Percentiles rank a stretch among this genome's conserved stretches.
These are phyloP conservation scores for Chymomyza fuscimana DNA, from an alignment of 2,888 invertebrate genomes.

Conservation along the genomic window DNA sequence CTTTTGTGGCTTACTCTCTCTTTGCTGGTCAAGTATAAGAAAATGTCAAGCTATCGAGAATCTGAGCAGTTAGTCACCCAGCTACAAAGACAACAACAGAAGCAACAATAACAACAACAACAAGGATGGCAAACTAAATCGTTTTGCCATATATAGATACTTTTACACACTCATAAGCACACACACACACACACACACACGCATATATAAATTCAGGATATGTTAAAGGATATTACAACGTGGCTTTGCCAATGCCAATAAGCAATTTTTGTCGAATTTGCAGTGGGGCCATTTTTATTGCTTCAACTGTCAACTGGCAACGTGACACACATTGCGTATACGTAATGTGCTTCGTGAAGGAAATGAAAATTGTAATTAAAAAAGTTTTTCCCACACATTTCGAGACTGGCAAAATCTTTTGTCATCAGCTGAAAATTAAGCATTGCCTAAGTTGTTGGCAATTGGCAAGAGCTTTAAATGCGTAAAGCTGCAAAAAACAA, in stretches of 20 bases:
- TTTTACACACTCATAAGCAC: background rate
- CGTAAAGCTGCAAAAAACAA: background rate
- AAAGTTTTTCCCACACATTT: constrained; percentile 47
- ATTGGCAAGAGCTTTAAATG: background rate
- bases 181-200: background rate
- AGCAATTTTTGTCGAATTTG: constrained; percentile 42
- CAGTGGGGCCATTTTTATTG: constrained; percentile 57
- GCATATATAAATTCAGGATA: constrained; percentile 30
- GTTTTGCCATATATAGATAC: background rate
- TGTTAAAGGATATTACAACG: constrained; percentile 55
- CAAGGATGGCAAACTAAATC: constrained; percentile 4
- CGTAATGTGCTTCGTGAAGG: constrained; percentile 52
- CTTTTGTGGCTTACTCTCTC: constrained; percentile 18
- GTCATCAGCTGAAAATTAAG: constrained; percentile 19
- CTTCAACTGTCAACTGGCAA: constrained; percentile 28
- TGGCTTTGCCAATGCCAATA: constrained; percentile 41
- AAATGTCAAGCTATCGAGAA: constrained; percentile 49
- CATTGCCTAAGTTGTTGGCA: background rate
- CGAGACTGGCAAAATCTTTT: constrained; percentile 35
- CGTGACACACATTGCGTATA: constrained; percentile 48
- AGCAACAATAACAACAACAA: background rate
- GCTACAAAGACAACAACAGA: constrained; percentile 37
- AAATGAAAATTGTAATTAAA: constrained; percentile 72
- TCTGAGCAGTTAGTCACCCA: constrained; percentile 55
- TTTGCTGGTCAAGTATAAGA: constrained; percentile 30